Evolutionary conservation across 2,113 vertebrate genomes (phyloP).

Genomic region (Rhea americana): DNA sequence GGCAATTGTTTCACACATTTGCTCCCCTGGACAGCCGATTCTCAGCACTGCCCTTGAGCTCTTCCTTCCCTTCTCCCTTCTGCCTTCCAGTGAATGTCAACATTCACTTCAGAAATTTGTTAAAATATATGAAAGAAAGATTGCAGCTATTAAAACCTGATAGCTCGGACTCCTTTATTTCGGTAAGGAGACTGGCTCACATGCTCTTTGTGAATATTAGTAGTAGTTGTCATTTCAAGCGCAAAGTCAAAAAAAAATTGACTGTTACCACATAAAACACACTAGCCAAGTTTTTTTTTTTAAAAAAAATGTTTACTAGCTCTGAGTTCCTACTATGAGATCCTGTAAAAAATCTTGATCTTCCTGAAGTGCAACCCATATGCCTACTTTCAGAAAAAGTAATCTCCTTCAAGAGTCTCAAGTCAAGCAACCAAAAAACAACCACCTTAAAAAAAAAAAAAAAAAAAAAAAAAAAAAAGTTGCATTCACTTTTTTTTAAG

Average conservation of each 20-base stretch:
- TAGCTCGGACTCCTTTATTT: background rate
- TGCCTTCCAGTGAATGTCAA: background rate
- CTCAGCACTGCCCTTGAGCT: background rate
- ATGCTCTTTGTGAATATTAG: background rate
- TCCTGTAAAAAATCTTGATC: background rate
- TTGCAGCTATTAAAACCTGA: background rate
- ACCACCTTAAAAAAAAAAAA: too few relatives aligned
- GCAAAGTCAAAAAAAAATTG: too few relatives aligned
- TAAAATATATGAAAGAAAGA: background rate
- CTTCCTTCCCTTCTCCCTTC: background rate
- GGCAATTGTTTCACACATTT: background rate
- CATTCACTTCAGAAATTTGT: background rate
- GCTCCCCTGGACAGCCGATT: background rate
- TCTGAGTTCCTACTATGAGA: background rate
- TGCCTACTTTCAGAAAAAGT: background rate
- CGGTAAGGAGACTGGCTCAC: background rate
- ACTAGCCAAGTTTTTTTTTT: too few relatives aligned
- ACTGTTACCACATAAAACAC: background rate
- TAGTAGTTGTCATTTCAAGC: background rate
- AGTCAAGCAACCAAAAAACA: background rate
- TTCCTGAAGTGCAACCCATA: background rate
- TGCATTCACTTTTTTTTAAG: too few relatives aligned
- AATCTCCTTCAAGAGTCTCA: too few relatives aligned
- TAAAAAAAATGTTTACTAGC: background rate
- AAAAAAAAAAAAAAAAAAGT: too few relatives aligned